These are phyloP conservation scores for Melanerpes formicivorus DNA, from an alignment of 2,113 vertebrate species.

Conservation along the genomic window DNA sequence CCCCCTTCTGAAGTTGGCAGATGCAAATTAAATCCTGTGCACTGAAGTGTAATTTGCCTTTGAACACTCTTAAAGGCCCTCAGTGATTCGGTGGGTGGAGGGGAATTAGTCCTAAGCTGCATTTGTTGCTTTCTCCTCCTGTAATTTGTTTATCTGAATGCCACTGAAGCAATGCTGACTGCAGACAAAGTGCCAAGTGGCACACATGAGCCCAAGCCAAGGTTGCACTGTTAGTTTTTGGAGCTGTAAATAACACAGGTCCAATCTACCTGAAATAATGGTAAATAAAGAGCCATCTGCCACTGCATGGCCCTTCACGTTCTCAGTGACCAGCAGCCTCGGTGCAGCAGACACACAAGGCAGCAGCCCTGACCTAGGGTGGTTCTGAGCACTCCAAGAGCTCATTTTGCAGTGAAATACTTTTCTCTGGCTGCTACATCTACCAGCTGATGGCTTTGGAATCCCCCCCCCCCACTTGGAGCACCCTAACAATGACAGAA, in stretches of 20 bases:
- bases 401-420: background rate
- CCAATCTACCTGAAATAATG: constrained; percentile 34
- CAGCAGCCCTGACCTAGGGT: background rate
- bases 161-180: constrained; percentile 37
- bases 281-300: background rate
- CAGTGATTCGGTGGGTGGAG: constrained; percentile 61
- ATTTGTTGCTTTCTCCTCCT: constrained; percentile 62
- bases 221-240: background rate
- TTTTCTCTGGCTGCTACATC: background rate
- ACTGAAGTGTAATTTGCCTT: constrained; percentile 65
- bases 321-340: background rate
- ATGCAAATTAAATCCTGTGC: constrained; percentile 70
- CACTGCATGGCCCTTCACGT: background rate
- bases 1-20: constrained; percentile 65
- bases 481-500: no score
- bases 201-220: constrained; percentile 12
- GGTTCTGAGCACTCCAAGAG: background rate
- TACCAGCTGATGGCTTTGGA: background rate
- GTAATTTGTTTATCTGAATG: constrained; percentile 62
- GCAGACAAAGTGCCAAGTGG: constrained; percentile 51
- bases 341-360: background rate
- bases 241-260: background rate
- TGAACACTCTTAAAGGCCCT: constrained; percentile 58
- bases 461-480: background rate
- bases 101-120: constrained; percentile 69